Base-by-base conservation (phyloP, 1,140 invertebrate species). In the Saccostrea echinata region DNA sequence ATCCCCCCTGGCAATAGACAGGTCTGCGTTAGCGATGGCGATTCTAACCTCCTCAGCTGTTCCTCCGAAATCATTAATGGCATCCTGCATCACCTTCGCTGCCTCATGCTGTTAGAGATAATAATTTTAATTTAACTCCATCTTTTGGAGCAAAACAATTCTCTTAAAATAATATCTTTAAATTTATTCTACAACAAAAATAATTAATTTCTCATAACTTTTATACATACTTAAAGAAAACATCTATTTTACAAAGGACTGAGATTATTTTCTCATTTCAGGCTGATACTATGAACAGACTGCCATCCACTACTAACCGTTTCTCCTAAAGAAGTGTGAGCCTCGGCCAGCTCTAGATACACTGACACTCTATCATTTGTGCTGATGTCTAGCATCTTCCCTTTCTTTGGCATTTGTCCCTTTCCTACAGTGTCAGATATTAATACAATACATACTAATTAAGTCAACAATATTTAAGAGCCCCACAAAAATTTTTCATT, bases 281-380 rank as follows among this genome's bases (percentile, higher is more conserved):
- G 43, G 43, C 43, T 43, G 35, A 43, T 43, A 43, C 35, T 43
- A 43, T 43, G 35, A 43, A 43, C 6, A 43, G 6, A 2, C 9
- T 43, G 43, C 9, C 9, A 9, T 43, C 55, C 21, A 57, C 33
- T 51, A 52, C 51, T 83, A 2, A 96, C 96, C 91, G 96, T 96
- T 92, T 97, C 96, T 27, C 96, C 96, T 8, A 97, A 95, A 51
- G 96, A 93, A 68, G 96, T 96, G 89, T 98, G 96, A 61, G 96
- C 96, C 90, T 98, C 97, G 57, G 98, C 97, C 53, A 99, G 94
- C 95, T 99, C 98, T 51, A 99, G 95, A 94, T 97, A 99, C 53
- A 99, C 96, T 3, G 97, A 97, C 1, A 98, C 97, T 93, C 97
- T 97, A 92, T 99, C 98, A 13, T 97, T 96, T 13, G 97, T 95